Percentiles rank a stretch among this genome's conserved stretches.
These are phyloP conservation scores for Merodon equestris DNA, from an alignment of 2,888 invertebrate genomes.

Conservation along the genomic window DNA sequence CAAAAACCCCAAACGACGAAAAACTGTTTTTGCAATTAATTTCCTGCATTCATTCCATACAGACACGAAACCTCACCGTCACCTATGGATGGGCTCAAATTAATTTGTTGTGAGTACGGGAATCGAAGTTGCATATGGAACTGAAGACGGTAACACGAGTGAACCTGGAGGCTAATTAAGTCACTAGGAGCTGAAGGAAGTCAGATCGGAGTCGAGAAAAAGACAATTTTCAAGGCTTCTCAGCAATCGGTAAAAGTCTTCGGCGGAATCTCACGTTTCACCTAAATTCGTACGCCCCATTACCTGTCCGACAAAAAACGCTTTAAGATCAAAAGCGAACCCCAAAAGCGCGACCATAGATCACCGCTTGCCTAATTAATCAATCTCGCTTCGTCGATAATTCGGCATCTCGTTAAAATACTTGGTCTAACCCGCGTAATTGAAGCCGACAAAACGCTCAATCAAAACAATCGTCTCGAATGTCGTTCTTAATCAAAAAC, in stretches of 20 bases:
- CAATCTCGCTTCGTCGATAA: constrained; percentile 55
- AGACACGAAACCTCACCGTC: too few relatives aligned
- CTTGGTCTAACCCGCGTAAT: constrained; percentile 28
- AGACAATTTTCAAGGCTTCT: too few relatives aligned
- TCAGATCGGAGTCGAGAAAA: too few relatives aligned
- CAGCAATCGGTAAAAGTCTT: too few relatives aligned
- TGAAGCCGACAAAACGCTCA: constrained; percentile 57
- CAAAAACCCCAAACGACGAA: constrained; percentile 46
- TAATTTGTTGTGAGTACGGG: constrained; percentile 62
- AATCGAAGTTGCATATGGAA: constrained; percentile 26
- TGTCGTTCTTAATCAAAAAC: constrained; percentile 45
- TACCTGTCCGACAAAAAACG: constrained; percentile 17
- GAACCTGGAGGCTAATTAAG: constrained; percentile 1
- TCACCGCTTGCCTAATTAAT: constrained; percentile 53
- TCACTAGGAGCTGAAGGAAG: background rate
- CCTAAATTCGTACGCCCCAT: background rate
- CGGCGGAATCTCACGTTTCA: constrained; percentile 22
- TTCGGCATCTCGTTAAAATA: constrained; percentile 66
- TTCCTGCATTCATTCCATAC: constrained; percentile 7
- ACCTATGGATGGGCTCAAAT: constrained; percentile 40
- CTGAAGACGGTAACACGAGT: background rate
- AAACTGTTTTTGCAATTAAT: constrained; percentile 47
- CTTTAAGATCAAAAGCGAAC: constrained; percentile 5
- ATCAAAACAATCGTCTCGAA: constrained; percentile 38
- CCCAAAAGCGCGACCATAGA: background rate